Conservation (phyloP, 2,797 vertebrate genomes). For the Malurus leucopterus region DNA sequence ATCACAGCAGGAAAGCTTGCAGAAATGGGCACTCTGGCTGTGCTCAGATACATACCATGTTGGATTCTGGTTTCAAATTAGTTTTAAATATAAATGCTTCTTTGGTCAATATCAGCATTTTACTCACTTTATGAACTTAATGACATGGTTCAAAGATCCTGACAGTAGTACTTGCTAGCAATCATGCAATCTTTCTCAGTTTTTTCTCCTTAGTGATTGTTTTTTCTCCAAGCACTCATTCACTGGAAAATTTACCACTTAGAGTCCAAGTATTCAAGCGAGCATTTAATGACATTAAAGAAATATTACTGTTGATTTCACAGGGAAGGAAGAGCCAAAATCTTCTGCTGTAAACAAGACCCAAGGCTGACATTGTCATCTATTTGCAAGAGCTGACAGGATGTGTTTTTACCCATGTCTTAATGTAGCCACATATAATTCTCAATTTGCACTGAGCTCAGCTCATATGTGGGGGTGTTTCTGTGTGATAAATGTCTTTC, state of each 20-base stretch:
- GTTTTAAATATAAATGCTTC: background rate
- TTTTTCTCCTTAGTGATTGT: background rate
- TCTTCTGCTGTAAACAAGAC: background rate
- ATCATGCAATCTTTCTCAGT: background rate
- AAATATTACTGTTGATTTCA: background rate
- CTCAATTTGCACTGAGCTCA: background rate
- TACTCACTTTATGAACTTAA: background rate
- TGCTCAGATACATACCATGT: background rate
- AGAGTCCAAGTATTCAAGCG: background rate
- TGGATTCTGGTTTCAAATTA: background rate
- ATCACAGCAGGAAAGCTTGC: background rate
- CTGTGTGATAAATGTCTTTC: conserved; percentile 18
- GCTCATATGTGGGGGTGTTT: background rate
- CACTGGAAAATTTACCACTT: background rate
- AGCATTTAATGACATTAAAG: background rate
- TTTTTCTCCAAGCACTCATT: background rate
- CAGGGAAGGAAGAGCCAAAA: background rate
- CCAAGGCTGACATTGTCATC: background rate
- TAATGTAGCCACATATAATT: background rate
- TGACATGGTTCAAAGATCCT: background rate
- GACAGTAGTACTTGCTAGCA: background rate
- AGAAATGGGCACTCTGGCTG: background rate
- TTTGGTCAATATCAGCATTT: background rate
- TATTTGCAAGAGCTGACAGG: background rate
- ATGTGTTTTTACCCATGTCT: background rate